A percentile compares a stretch with the other conserved stretches of the same genome.
Conservation (phyloP, 2,888 invertebrate species). For the Lingula anatina region DNA sequence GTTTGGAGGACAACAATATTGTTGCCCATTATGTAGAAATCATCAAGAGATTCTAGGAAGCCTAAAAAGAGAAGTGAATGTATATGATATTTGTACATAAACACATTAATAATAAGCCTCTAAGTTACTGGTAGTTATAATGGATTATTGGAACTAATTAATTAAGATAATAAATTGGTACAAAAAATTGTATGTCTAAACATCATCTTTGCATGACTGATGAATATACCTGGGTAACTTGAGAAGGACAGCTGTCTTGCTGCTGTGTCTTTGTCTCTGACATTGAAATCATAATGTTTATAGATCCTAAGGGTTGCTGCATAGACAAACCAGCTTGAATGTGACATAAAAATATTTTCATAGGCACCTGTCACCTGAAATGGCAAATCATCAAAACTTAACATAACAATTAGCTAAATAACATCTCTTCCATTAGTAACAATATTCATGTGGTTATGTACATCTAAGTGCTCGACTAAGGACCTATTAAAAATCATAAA, state of each 20-base stretch:
- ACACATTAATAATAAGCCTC: too few species aligned
- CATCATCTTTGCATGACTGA: too few species aligned
- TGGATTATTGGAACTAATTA: too few species aligned
- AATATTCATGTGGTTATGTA: too few species aligned
- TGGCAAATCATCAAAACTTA: too few species aligned
- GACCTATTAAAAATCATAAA: neutral
- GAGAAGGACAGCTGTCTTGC: slow-evolving; percentile 39
- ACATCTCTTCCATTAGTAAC: neutral
- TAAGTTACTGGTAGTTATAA: too few species aligned
- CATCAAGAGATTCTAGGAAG: slow-evolving; percentile 46
- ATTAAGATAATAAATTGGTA: too few species aligned
- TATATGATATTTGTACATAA: too few species aligned
- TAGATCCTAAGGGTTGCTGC: slow-evolving; percentile 43
- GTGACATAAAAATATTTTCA: slow-evolving; percentile 47
- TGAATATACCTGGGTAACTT: slow-evolving; percentile 41
- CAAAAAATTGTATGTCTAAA: too few species aligned
- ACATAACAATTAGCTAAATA: neutral
- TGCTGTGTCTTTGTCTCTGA: slow-evolving; percentile 27
- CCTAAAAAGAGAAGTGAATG: too few species aligned
- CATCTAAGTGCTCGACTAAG: too few species aligned
- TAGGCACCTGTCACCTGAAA: slow-evolving; percentile 39
- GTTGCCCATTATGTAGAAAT: slow-evolving; percentile 42
- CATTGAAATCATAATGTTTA: slow-evolving; percentile 45
- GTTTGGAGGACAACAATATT: slow-evolving; percentile 45
- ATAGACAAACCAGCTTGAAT: slow-evolving; percentile 47